phyloP scores from a whole-genome alignment of 2,113 vertebrate genomes.

The Chaetodon trifascialis region DNA sequence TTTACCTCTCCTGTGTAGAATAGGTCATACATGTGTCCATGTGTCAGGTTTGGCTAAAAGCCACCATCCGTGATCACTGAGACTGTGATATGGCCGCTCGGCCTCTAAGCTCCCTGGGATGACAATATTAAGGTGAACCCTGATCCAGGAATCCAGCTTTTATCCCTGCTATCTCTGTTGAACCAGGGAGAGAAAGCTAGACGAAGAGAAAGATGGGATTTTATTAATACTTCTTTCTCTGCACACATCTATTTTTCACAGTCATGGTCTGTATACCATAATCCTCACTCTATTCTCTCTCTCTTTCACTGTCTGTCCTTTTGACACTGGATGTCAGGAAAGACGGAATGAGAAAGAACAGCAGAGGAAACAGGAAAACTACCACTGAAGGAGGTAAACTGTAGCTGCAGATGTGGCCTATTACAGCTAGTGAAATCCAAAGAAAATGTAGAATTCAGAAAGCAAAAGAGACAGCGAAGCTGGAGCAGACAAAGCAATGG shows the following conservation, averaged over 20 bases:
- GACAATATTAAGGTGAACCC: slow-evolving; percentile 66
- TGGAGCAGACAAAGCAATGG: slow-evolving; percentile 11
- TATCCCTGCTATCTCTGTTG: slow-evolving; percentile 66
- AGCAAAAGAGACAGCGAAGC: background rate
- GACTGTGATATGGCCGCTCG: slow-evolving; percentile 29
- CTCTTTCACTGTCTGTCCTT: slow-evolving; percentile 48
- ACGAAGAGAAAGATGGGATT: slow-evolving; percentile 58
- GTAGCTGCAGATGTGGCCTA: slow-evolving; percentile 24
- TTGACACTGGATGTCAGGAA: slow-evolving; percentile 42
- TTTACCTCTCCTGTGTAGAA: slow-evolving; percentile 7
- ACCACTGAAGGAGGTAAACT: slow-evolving; percentile 37
- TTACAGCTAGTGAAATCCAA: slow-evolving; percentile 13
- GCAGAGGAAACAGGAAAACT: slow-evolving; percentile 7
- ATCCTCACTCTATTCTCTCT: slow-evolving; percentile 59
- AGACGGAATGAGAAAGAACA: slow-evolving; percentile 28
- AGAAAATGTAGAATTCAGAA: slow-evolving; percentile 14
- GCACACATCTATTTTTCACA: slow-evolving; percentile 69
- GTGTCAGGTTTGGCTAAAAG: slow-evolving; percentile 47
- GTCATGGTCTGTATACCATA: slow-evolving; percentile 66
- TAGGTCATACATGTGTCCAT: slow-evolving; percentile 30
- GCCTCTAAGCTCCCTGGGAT: slow-evolving; percentile 55
- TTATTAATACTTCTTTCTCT: slow-evolving; percentile 50
- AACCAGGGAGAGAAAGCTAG: slow-evolving; percentile 49
- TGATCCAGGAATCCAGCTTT: slow-evolving; percentile 67
- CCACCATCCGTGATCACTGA: slow-evolving; percentile 30